Conservation (phyloP, 1,140 invertebrate species). For the Gryllus bimaculatus region DNA sequence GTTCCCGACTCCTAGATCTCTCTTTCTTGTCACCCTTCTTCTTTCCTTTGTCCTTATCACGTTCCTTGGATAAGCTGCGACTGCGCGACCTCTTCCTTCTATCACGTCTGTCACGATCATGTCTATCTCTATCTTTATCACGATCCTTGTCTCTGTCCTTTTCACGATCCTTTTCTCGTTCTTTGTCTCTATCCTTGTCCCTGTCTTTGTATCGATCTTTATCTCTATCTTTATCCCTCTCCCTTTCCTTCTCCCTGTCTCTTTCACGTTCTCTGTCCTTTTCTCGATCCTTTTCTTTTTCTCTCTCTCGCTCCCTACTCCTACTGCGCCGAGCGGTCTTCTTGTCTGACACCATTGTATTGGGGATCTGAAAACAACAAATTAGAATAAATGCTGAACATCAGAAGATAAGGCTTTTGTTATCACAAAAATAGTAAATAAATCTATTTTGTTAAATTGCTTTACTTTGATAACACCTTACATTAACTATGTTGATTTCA, state of each 20-base stretch:
- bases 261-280: constrained; percentile 27
- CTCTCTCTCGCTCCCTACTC: constrained; percentile 32
- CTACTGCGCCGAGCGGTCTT: constrained; percentile 8
- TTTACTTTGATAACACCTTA: too few species aligned
- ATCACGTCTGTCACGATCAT: constrained; percentile 30
- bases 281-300: constrained; percentile 23
- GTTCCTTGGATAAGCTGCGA: constrained; percentile 32
- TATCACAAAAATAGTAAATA: too few species aligned
- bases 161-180: constrained; percentile 25
- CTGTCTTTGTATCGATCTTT: background rate
- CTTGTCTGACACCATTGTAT: constrained; percentile 13
- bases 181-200: constrained; percentile 25
- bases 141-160: constrained; percentile 26
- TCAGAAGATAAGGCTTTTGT: too few species aligned
- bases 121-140: constrained; percentile 23
- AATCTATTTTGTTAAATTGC: too few species aligned
- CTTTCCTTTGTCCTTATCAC: constrained; percentile 29
- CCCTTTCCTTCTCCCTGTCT: constrained; percentile 25
- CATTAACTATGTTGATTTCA: too few species aligned
- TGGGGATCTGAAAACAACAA: too few species aligned
- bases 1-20: constrained; percentile 31
- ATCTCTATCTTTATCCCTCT: constrained; percentile 10
- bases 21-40: constrained; percentile 37
- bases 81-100: constrained; percentile 34
- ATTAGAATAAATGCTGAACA: too few species aligned